A percentile compares a stretch with the other conserved stretches of the same genome.
Conservation (phyloP, 2,888 invertebrate genomes). For the Pocota personata region DNA sequence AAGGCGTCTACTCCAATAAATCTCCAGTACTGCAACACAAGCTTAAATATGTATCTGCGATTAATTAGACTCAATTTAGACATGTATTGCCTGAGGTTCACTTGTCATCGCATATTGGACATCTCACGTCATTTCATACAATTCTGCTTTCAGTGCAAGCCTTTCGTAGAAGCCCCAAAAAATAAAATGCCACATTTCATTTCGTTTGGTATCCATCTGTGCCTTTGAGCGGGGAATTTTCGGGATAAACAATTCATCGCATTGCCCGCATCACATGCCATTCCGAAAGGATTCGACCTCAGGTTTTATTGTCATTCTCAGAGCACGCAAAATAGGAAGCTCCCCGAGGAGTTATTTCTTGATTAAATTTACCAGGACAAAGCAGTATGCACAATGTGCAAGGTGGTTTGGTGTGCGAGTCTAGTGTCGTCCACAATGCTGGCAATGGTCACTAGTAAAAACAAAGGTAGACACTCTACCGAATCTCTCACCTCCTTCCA, state of each 20-base stretch:
- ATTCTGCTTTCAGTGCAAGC: too few species aligned
- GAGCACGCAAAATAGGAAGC: slow-evolving; percentile 32
- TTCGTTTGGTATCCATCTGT: background rate
- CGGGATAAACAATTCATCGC: slow-evolving; percentile 46
- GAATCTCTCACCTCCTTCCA: background rate
- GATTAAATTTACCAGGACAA: slow-evolving; percentile 62
- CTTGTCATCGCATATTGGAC: background rate
- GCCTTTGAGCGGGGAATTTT: slow-evolving; percentile 26
- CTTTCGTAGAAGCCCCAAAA: background rate
- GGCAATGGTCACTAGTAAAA: background rate
- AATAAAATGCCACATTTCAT: background rate
- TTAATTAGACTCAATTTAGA: too few species aligned
- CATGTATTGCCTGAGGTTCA: too few species aligned
- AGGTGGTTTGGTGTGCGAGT: background rate
- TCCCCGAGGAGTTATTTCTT: slow-evolving; percentile 62
- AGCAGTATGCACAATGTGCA: slow-evolving; percentile 1
- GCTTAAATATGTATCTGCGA: too few species aligned
- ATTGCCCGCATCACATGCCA: slow-evolving; percentile 39
- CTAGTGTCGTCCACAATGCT: background rate
- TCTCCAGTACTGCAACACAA: too few species aligned
- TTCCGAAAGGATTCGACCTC: slow-evolving; percentile 38
- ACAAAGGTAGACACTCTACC: background rate
- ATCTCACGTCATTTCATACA: background rate
- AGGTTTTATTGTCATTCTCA: slow-evolving; percentile 57
- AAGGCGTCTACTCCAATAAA: too few species aligned